These are phyloP conservation scores for Lithosia quadra DNA, from an alignment of 2,888 invertebrate species.

Conservation along the genomic window DNA sequence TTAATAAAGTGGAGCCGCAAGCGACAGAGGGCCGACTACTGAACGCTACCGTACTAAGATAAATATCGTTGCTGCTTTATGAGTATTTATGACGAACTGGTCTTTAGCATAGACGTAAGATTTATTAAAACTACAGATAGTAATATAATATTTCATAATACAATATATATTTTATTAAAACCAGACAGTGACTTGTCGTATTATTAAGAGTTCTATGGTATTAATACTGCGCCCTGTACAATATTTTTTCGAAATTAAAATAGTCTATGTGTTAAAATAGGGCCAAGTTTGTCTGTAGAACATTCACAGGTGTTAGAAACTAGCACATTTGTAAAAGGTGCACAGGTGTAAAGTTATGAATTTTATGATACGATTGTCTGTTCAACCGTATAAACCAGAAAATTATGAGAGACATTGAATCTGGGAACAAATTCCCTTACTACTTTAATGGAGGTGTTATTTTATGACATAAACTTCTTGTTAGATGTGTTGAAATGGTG, in stretches of 20 bases:
- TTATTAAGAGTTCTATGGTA: background rate
- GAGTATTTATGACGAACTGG: constrained; percentile 25
- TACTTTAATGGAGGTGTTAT: background rate
- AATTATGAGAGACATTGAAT: background rate
- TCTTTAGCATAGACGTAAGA: constrained; percentile 24
- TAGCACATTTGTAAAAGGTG: background rate
- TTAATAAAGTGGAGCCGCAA: constrained; percentile 54
- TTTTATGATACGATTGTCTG: background rate
- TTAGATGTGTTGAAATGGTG: no score
- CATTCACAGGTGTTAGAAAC: background rate
- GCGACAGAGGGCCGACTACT: constrained; percentile 43
- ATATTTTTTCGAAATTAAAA: background rate
- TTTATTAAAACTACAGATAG: background rate
- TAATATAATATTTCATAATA: background rate
- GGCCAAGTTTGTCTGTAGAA: background rate
- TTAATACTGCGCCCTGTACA: background rate
- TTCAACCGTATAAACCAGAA: background rate
- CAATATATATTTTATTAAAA: no score
- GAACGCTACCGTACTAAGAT: constrained; percentile 52
- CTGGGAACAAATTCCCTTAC: background rate
- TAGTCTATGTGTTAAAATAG: background rate
- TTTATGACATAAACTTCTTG: no score
- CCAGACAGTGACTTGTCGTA: no score
- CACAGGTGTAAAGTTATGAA: background rate
- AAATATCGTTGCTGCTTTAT: constrained; percentile 45